These are phyloP conservation scores for Peribatodes rhomboidaria DNA, from an alignment of 2,888 invertebrate species.

Conservation along the genomic window DNA sequence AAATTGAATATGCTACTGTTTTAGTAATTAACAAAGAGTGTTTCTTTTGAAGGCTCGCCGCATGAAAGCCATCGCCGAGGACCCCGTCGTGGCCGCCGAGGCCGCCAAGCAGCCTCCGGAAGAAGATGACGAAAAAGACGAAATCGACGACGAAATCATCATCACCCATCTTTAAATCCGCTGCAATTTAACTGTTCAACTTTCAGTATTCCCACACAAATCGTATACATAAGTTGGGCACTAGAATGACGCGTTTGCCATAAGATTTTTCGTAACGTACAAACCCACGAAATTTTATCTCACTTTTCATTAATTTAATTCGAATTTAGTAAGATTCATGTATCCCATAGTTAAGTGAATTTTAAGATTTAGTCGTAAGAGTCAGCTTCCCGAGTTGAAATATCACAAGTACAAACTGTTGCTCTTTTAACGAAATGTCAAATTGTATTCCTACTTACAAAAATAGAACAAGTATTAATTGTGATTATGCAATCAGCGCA, in stretches of 20 bases:
- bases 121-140: conserved; percentile 95
- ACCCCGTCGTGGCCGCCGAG: conserved; percentile 87
- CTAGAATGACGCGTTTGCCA: conserved; percentile 44
- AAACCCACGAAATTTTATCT: conserved; percentile 46
- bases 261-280: conserved; percentile 51
- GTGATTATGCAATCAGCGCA: neutral
- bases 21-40: neutral
- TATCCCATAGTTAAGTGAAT: conserved; percentile 66
- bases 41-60: conserved; percentile 84
- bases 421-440: conserved; percentile 21
- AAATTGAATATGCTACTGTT: too few species aligned
- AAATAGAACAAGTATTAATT: conserved; percentile 7
- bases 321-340: conserved; percentile 70
- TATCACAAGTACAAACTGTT: conserved; percentile 69
- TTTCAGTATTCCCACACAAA: conserved; percentile 20
- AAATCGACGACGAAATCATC: conserved; percentile 95
- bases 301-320: conserved; percentile 54
- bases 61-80: conserved; percentile 90
- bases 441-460: conserved; percentile 8
- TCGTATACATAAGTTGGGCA: conserved; percentile 1
- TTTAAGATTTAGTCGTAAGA: conserved; percentile 35
- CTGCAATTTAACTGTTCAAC: conserved; percentile 24
- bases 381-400: conserved; percentile 52
- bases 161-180: conserved; percentile 91
- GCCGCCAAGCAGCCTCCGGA: conserved; percentile 90